Evolutionary conservation across 2,113 vertebrate genomes (phyloP).

Genomic region (Muntiacus muntjak): DNA sequence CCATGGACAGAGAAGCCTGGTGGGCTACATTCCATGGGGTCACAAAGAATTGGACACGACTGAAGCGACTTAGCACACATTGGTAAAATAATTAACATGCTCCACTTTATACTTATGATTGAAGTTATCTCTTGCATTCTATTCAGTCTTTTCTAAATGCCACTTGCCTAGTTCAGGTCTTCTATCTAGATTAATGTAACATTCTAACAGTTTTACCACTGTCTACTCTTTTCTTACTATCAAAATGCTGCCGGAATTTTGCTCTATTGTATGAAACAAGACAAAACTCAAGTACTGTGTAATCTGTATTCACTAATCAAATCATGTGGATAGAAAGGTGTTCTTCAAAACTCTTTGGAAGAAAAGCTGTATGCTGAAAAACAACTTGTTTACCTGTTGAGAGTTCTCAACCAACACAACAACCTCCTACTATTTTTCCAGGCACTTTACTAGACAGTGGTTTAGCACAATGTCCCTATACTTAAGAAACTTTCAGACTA

Average conservation of each 20-base stretch:
- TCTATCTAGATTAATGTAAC: not conserved
- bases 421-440: not conserved
- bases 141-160: not conserved
- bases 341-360: slow-evolving; percentile 17
- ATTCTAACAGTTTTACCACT: not conserved
- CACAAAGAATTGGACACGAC: not conserved
- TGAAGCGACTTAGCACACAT: not conserved
- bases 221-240: not conserved
- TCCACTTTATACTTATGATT: not conserved
- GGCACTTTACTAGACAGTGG: not conserved
- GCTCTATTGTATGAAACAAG: not conserved
- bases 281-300: not conserved
- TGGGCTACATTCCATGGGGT: not conserved
- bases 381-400: not conserved
- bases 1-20: not conserved
- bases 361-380: not conserved
- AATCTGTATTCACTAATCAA: not conserved
- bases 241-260: not conserved
- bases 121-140: not conserved
- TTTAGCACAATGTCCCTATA: not conserved
- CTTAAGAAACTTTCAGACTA: slow-evolving; percentile 20
- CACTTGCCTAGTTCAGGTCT: not conserved
- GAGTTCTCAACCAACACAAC: not conserved
- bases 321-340: not conserved
- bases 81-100: slow-evolving; percentile 17